Base-by-base conservation (phyloP, 2,888 invertebrate genomes). In the Cantharis rustica region DNA sequence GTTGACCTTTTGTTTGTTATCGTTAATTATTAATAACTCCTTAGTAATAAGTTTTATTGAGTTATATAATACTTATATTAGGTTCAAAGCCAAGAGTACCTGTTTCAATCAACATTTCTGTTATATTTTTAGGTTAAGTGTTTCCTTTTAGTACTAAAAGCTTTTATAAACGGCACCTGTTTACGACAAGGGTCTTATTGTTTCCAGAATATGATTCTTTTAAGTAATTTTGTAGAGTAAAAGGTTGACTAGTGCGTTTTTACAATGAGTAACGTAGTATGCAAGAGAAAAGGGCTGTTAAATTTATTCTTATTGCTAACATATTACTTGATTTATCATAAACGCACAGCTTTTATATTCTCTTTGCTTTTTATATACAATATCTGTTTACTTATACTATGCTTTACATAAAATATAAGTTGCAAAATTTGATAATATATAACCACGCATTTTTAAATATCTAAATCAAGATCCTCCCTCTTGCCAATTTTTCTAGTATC, bases 181-280 rank as follows among this genome's bases (percentile, higher is more conserved):
- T 76, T 76, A 73, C 68, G 76, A 73, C 76, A 68, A 66, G 76
- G 61, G 64, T 66, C 69, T 72, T 75, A 75, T 75, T 75, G 75
- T 75, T 72, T 68, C 72, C 68, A 66, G 64, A 75, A 75, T 75
- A 75, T 75, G 71, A 70, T 76, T 76, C 71, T 73, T 76, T 76
- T 68, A 16, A 71, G 68, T 68, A 66, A 68, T 71, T 76, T 69
- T 76, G 69, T 69, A 61, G 66, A 66, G 69, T 76, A 70, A 72
- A 76, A 76, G 75, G 64, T 66, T 66, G 64, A 66, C 64, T 66
- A 66, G 20, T 66, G 64, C 64, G 64, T 66, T 66, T 66, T 66
- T 66, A 23, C 64, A 66, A 66, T 66, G 17, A 47, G 47, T 47
- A 47, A 47, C 47, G 47, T 47, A 47, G 47, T 47, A 47, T 47